Evolutionary conservation across 2,888 invertebrate genomes (phyloP), one percentile per base, ranked within the genome.

Genomic region (Pammene fasciana): DNA sequence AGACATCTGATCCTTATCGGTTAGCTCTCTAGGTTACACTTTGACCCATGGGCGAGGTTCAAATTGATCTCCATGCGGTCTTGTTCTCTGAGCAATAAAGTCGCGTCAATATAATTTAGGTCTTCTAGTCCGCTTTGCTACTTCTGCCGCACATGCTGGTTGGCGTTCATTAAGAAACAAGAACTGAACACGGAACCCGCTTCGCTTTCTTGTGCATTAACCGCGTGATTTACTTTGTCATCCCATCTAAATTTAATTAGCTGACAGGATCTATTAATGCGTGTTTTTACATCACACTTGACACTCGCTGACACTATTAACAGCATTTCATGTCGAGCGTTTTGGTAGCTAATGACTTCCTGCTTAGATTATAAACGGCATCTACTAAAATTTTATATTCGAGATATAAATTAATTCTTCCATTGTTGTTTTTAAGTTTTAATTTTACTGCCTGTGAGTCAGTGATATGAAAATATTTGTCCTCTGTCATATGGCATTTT

Each of bases 191-290:
- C 26, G 26, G 26, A 26, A 48, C 52, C 59, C 8, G 11, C 0
- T 45, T 8, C 16, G 68, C 26, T 26, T 26, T 57, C 43, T 8
- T 6, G 48, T 68, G 62, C 64, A 57, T 57, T 64, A 56, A 62
- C 43, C 45, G 64, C 62, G 56, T 64, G 68, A 68, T 64, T 68
- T 68, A 64, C 64, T 68, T 68, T 45, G 57, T 68, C 68, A 52
- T 68, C 68, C 62, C 68, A 62, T 68, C 64, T 43, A 57, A 50
- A 18, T 43, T 68, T 68, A 68, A 68, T 68, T 68, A 68, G 62
- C 55, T 64, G 43, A 52, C 56, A 48, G 56, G 36, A 18, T 52
- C 59, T 34, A 68, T 68, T 64, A 62, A 56, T 62, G 62, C 68
- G 56, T 62, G 61, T 62, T 55, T 68, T 62, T 55, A 67, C 55